phyloP scores from a whole-genome alignment of 2,888 invertebrate genomes.

The Hydroisotoma schaefferi region DNA sequence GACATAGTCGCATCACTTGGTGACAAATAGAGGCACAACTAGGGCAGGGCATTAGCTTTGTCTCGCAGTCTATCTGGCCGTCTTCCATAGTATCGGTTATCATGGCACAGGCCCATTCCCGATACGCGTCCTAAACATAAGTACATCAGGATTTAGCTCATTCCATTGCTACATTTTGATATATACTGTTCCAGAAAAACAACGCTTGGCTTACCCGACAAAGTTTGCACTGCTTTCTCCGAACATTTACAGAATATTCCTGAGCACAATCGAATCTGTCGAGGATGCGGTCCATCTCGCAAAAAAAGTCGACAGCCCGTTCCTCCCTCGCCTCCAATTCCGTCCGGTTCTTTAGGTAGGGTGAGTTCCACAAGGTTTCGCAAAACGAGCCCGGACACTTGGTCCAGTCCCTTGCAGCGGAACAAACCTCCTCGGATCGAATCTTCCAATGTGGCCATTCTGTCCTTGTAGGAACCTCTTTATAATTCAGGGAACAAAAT shows the following conservation, averaged over 20 bases:
- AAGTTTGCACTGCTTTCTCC: slow-evolving; percentile 36
- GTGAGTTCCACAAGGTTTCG: slow-evolving; percentile 35
- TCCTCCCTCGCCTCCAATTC: slow-evolving; percentile 32
- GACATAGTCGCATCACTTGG: slow-evolving; percentile 48
- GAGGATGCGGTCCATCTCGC: slow-evolving; percentile 45
- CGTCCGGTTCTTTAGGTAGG: slow-evolving; percentile 36
- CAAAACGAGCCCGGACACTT: slow-evolving; percentile 32
- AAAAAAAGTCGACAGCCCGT: slow-evolving; percentile 39
- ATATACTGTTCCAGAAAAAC: not conserved
- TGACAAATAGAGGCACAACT: slow-evolving; percentile 48
- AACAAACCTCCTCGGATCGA: slow-evolving; percentile 17
- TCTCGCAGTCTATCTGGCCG: slow-evolving; percentile 32
- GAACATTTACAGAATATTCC: slow-evolving; percentile 44
- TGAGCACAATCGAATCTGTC: slow-evolving; percentile 45
- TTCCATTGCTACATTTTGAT: not conserved
- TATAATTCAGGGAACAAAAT: not conserved
- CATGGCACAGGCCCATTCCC: slow-evolving; percentile 47
- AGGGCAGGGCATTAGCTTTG: slow-evolving; percentile 41
- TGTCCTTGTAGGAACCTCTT: not conserved
- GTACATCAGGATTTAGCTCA: not conserved
- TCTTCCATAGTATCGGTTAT: slow-evolving; percentile 31
- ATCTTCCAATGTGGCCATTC: slow-evolving; percentile 8
- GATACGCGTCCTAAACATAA: slow-evolving; percentile 43
- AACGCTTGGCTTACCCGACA: slow-evolving; percentile 38
- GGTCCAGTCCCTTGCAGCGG: slow-evolving; percentile 35